Evolutionary conservation across 2,113 vertebrate species (phyloP).

Genomic region (Otis tarda): DNA sequence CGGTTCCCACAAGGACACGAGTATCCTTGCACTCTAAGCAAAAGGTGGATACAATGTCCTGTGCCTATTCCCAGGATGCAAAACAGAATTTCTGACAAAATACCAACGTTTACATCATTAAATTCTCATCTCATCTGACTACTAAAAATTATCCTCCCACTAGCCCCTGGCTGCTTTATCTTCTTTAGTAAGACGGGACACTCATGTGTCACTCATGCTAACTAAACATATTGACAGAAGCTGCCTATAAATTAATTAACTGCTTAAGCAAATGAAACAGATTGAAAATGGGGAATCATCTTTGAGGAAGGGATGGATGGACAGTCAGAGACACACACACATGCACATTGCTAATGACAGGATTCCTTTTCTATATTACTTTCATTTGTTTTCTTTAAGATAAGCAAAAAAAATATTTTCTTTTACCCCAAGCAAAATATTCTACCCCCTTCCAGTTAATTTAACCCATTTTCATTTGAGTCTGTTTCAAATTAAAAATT

Average conservation of each 20-base stretch:
- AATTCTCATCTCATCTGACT: not conserved
- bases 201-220: not conserved
- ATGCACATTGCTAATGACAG: not conserved
- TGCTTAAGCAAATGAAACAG: conserved; percentile 42
- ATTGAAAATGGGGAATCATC: not conserved
- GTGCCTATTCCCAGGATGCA: not conserved
- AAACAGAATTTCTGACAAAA: not conserved
- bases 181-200: not conserved
- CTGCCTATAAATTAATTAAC: conserved; percentile 47
- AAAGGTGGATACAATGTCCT: not conserved
- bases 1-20: not conserved
- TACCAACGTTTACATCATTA: not conserved
- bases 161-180: not conserved
- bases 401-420: not conserved
- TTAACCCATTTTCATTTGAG: not conserved
- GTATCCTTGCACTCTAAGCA: not conserved
- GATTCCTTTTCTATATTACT: not conserved
- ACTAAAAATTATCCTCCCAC: not conserved
- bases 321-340: not conserved
- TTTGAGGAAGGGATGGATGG: not conserved
- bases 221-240: conserved; percentile 28
- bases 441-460: not conserved
- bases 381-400: not conserved
- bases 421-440: not conserved
- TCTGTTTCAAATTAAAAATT: not conserved